Percentiles rank a stretch among this genome's conserved stretches.
These are phyloP conservation scores for Lasioglossum pauxillum DNA, from an alignment of 2,888 invertebrate genomes.

Conservation along the genomic window DNA sequence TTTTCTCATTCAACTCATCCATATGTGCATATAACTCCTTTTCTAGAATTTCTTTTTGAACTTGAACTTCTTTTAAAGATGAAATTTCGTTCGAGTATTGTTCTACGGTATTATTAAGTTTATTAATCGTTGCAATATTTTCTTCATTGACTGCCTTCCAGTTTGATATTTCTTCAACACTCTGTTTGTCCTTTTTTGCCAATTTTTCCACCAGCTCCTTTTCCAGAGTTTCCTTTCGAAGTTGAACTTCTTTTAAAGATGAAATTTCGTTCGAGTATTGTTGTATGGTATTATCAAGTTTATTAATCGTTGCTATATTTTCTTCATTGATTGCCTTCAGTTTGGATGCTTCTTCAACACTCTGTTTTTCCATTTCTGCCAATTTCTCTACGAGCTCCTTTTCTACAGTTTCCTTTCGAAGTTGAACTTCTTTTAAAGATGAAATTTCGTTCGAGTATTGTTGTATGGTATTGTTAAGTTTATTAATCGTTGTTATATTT, in stretches of 20 bases:
- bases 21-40: slow-evolving; percentile 16
- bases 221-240: slow-evolving; percentile 47
- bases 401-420: slow-evolving; percentile 47
- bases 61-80: slow-evolving; percentile 34
- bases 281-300: slow-evolving; percentile 34
- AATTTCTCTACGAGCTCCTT: slow-evolving; percentile 13
- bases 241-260: slow-evolving; percentile 33
- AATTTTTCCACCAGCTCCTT: slow-evolving; percentile 19
- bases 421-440: slow-evolving; percentile 34
- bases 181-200: slow-evolving; percentile 42
- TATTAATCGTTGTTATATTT: slow-evolving; percentile 6
- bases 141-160: slow-evolving; percentile 13
- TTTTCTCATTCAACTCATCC: slow-evolving; percentile 26
- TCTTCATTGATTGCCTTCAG: slow-evolving; percentile 10
- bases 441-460: slow-evolving; percentile 39
- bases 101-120: slow-evolving; percentile 37
- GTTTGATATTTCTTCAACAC: slow-evolving; percentile 21
- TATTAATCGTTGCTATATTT: slow-evolving; percentile 5
- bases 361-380: slow-evolving; percentile 42
- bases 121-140: slow-evolving; percentile 5
- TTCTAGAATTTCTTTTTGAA: slow-evolving; percentile 47
- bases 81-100: slow-evolving; percentile 39
- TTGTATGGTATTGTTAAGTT: slow-evolving; percentile 35
- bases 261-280: slow-evolving; percentile 38
- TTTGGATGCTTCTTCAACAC: slow-evolving; percentile 23